These are phyloP conservation scores for Achlya flavicornis DNA, from an alignment of 2,888 invertebrate genomes.

Conservation along the genomic window DNA sequence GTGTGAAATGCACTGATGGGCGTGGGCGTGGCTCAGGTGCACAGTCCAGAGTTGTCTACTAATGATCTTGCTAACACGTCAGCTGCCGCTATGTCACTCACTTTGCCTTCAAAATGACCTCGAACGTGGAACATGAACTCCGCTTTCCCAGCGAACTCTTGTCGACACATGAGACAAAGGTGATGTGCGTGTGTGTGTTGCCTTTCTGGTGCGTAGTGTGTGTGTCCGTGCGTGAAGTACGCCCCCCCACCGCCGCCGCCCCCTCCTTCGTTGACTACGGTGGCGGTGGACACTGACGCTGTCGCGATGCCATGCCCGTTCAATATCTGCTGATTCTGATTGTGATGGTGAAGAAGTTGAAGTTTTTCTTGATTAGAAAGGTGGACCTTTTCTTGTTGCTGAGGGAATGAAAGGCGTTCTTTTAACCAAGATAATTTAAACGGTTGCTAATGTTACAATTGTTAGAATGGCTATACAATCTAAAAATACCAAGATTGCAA, in stretches of 20 bases:
- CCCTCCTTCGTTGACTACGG: slow-evolving; percentile 71
- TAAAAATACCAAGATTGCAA: too few species aligned
- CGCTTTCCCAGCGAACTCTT: slow-evolving; percentile 86
- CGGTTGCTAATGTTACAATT: slow-evolving; percentile 6
- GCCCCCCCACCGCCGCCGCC: slow-evolving; percentile 59
- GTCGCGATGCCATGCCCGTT: slow-evolving; percentile 76
- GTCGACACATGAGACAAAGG: slow-evolving; percentile 86
- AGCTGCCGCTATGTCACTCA: slow-evolving; percentile 79
- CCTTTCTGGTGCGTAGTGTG: slow-evolving; percentile 74
- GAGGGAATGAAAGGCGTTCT: slow-evolving; percentile 24
- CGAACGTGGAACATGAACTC: slow-evolving; percentile 88
- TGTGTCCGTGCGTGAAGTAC: slow-evolving; percentile 78
- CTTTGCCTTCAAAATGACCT: slow-evolving; percentile 85
- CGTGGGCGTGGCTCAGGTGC: slow-evolving; percentile 80
- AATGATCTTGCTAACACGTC: slow-evolving; percentile 79
- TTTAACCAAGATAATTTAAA: background rate
- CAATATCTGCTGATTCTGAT: slow-evolving; percentile 77
- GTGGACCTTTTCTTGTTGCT: slow-evolving; percentile 80
- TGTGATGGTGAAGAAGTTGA: slow-evolving; percentile 76
- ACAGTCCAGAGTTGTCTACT: slow-evolving; percentile 81
- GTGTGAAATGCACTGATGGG: slow-evolving; percentile 69
- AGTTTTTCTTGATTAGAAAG: slow-evolving; percentile 78
- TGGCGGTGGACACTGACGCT: slow-evolving; percentile 74
- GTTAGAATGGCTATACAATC: background rate
- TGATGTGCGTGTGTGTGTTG: slow-evolving; percentile 80